Evolutionary conservation across 2,888 invertebrate species (phyloP), one percentile per base, ranked within the genome.

Genomic region (Adineta ricciae): DNA sequence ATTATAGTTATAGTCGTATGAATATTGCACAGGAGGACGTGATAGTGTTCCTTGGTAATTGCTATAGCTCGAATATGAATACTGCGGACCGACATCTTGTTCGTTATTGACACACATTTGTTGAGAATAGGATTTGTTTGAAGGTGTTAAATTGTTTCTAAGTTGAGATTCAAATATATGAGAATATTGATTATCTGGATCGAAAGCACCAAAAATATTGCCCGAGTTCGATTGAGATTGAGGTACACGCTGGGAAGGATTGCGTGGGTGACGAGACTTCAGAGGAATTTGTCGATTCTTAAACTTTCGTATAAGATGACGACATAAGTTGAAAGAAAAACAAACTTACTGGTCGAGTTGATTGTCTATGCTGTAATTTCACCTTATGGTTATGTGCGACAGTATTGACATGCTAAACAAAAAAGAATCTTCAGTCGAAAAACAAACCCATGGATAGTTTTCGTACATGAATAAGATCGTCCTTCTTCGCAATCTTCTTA

Each of bases 81-180:
- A 16, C 32, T 64, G 32, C 5, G 64, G 19, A 32, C 19, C 19
- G 19, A 32, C 11, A 32, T 32, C 27, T 9, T 11, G 4, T 32
- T 27, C 32, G 19, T 32, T 64, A 64, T 64, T 16, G 27, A 19
- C 19, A 19, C 73, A 27, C 72, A 21, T 78, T 41, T 83, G 41
- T 85, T 85, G 38, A 83, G 83, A 41, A 85, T 73, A 73, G 72
- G 38, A 24, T 38, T 14, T 27, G 72, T 83, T 32, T 83, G 49
- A 24, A 83, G 64, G 9, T 32, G 38, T 64, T 50, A 41, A 46
- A 46, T 46, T 46, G 11, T 11, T 5, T 11, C 11, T 46, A 8
- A 11, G 11, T 11, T 46, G 46, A 46, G 8, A 8, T 46, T 46
- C 46, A 46, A 46, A 46, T 11, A 11, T 11, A 46, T 46, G 5